phyloP scores from a whole-genome alignment of 2,888 invertebrate species.

The Flabesymbios commensalis region DNA sequence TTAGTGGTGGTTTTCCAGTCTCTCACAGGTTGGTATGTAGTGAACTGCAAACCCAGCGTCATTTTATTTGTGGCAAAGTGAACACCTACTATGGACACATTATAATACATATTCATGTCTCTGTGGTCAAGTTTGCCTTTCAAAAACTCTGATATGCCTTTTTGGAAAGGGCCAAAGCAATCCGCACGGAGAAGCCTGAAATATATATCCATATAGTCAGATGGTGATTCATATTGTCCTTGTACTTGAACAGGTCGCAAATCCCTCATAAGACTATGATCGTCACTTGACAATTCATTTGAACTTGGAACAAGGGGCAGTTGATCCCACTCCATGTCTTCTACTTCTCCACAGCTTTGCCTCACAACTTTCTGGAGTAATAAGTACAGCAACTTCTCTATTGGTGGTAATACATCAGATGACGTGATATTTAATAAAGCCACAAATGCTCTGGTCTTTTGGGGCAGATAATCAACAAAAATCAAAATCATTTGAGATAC shows the following conservation, averaged over 20 bases:
- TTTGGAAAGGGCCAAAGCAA: slow-evolving; percentile 18
- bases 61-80: slow-evolving; percentile 2
- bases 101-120: slow-evolving; percentile 27
- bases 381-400: slow-evolving; percentile 11
- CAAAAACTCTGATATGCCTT: slow-evolving; percentile 10
- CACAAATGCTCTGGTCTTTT: too few species aligned
- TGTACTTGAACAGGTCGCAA: slow-evolving; percentile 1
- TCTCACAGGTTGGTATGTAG: slow-evolving; percentile 10
- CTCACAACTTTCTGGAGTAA: slow-evolving; percentile 5
- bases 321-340: slow-evolving; percentile 15
- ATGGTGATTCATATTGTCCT: slow-evolving; percentile 11
- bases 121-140: slow-evolving; percentile 19
- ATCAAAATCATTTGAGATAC: too few species aligned
- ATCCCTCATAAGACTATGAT: too few species aligned
- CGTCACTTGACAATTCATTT: too few species aligned
- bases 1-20: slow-evolving; percentile 21
- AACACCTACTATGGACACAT: slow-evolving; percentile 12
- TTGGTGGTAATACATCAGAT: too few species aligned
- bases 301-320: too few species aligned
- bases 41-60: slow-evolving; percentile 13
- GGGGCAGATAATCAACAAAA: too few species aligned
- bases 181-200: slow-evolving; percentile 28
- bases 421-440: too few species aligned
- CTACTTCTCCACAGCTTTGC: not conserved
- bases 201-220: slow-evolving; percentile 26